Evolutionary conservation across 2,888 invertebrate species (phyloP), one percentile per base, ranked within the genome.

Genomic region (Leuctra nigra): DNA sequence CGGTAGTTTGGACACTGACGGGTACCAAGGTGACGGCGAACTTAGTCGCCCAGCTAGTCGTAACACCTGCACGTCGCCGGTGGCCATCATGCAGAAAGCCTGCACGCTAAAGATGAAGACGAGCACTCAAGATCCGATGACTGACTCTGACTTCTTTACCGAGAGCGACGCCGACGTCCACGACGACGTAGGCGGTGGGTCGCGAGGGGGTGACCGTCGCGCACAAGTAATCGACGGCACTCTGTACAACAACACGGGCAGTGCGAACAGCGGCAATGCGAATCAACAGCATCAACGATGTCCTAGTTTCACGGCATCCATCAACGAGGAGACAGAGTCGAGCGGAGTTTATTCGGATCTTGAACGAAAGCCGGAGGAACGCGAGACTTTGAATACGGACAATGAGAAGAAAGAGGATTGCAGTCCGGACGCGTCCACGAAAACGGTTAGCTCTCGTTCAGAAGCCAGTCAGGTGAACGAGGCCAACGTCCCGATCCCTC

Each of bases 1-100:
- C 60, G 89, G 90, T 24, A 94, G 93, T 72, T 77, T 92, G 63
- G 94, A 95, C 71, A 88, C 86, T n/a, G 50, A 50, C 20, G 94
- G 95, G 39, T 94, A 93, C 73, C 93, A 92, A 73, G 93, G 93
- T 9, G 91, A 91, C 72, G 91, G 91, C 4, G 91, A 91, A 74
- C 89, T 89, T 82, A 91, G 91, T 22, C 77, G 91, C 59, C 91
- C 91, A 0, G 90, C 87, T 0, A 91, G 91, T 65, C 80, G 91
- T 61, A 86, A 85, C 48, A 85, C 86, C 33, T 85, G 85, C 68
- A 86, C 87, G 3, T 81, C 81, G 4, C 73, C 79, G 50, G 79
- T 79, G 64, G 78, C 55, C 3, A 13, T 36, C 4, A 13, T 25
- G 16, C 53, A 22, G 11, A 25, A 20, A 41, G 18, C 41, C 14